Evolutionary conservation across 2,797 vertebrate genomes (phyloP), one percentile per base, ranked within the genome.

Genomic region (Lepilemur septentrionalis): DNA sequence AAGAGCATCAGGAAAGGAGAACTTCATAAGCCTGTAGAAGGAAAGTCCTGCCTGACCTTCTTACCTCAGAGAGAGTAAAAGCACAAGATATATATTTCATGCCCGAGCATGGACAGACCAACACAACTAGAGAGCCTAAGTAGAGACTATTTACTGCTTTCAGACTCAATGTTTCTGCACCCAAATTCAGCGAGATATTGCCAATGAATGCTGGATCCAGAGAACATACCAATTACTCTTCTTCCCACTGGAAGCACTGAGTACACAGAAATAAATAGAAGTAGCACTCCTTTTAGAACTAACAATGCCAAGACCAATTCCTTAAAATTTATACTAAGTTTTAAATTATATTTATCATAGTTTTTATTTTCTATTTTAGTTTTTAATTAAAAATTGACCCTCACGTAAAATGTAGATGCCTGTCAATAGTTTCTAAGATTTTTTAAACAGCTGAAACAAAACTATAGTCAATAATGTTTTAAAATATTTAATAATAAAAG

Each of bases 401-500:
- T 1, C 7, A 35, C 70, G 50, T n/a, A n/a, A 79, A 70, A 82
- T 70, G 13, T n/a, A 22, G 7, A 22, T 25, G 4, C 18, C 80
- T 46, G 2, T 63, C 8, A 17, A 63, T 73, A 32, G 1, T 63
- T 83, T 93, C 25, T 75, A 38, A 65, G 23, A 18, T 17, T 4
- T 20, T n/a, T 63, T 81, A 57, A 25, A 79, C 20, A 72, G 38
- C 5, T 38, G 23, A 87, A 95, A 67, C 2, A 94, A 82, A 87
- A 79, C 12, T 38, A 3, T 41, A 38, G 3, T 46, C 57, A 80
- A 67, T 89, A 92, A 72, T 88, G 8, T 79, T 90, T 94, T 87
- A 15, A 69, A 15, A 69, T 1, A 38, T 30, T 83, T 86, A 72
- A 41, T 46, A 50, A 93, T 43, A 67, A 95, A 91, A 57, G 7